Evolutionary conservation across 2,797 vertebrate species (phyloP).

Genomic region (Hippoglossus hippoglossus): DNA sequence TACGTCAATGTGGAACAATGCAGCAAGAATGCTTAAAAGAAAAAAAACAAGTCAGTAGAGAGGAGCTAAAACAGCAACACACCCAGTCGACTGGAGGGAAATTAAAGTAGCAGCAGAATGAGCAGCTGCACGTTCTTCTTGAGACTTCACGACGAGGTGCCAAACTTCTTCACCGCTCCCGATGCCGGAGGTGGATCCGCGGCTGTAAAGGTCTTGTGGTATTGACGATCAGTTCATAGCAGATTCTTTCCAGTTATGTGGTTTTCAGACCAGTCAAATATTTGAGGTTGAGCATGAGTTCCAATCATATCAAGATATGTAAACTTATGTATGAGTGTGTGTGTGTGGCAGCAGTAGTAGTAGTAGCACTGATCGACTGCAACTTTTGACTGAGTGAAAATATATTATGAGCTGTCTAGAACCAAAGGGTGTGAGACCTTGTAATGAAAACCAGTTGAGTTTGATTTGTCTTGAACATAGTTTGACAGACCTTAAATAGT

Average conservation of each 20-base stretch:
- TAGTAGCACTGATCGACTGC: neutral
- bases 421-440: conserved; percentile 7
- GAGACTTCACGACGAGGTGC: conserved; percentile 13
- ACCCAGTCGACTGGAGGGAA: conserved; percentile 60
- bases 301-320: neutral
- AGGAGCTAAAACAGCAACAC: conserved; percentile 55
- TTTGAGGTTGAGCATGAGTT: neutral
- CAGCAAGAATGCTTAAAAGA: conserved; percentile 29
- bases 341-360: neutral
- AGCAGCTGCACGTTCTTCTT: conserved; percentile 13
- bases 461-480: conserved; percentile 18
- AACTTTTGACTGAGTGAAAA: neutral
- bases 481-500: conserved; percentile 2
- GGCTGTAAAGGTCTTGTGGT: conserved; percentile 15
- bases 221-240: conserved; percentile 10
- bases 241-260: conserved; percentile 6
- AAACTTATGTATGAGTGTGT: neutral
- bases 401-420: neutral
- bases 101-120: conserved; percentile 38
- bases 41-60: conserved; percentile 17
- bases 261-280: neutral
- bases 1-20: conserved; percentile 44
- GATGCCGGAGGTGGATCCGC: conserved; percentile 14
- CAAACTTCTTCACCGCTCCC: conserved; percentile 33
- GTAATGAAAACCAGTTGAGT: conserved; percentile 3